These are phyloP conservation scores for Cololabis saira DNA, from an alignment of 2,113 vertebrate species.

Conservation along the genomic window DNA sequence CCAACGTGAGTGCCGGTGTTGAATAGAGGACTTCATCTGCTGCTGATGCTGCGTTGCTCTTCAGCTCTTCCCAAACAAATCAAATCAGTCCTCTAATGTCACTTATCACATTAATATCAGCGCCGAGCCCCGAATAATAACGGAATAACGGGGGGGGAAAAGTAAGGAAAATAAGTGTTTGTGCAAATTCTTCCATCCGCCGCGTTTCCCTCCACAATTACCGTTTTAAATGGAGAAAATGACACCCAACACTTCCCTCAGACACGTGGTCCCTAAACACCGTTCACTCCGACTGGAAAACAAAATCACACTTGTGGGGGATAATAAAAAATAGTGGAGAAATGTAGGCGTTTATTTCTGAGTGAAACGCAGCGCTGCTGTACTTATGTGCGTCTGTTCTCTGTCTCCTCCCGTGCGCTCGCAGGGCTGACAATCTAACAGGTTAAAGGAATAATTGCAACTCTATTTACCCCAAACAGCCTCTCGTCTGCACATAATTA, in stretches of 20 bases:
- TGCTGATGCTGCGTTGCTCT: constrained; percentile 50
- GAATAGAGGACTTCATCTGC: constrained; percentile 52
- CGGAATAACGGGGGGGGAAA: background rate
- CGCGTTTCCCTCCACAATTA: constrained; percentile 9
- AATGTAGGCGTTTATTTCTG: constrained; percentile 21
- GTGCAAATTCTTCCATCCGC: constrained; percentile 21
- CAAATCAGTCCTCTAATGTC: constrained; percentile 52
- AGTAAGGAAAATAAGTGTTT: constrained; percentile 16
- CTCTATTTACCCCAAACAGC: constrained; percentile 79
- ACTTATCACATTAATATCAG: constrained; percentile 29
- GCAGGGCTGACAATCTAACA: constrained; percentile 71
- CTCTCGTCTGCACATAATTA: constrained; percentile 75
- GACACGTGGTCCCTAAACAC: constrained; percentile 14
- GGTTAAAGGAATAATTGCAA: constrained; percentile 83
- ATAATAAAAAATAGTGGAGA: constrained; percentile 26
- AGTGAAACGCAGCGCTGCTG: constrained; percentile 27
- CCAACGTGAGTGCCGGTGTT: constrained; percentile 24
- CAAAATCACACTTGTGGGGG: constrained; percentile 34
- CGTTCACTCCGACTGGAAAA: constrained; percentile 16
- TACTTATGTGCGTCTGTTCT: constrained; percentile 56
- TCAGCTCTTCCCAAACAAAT: constrained; percentile 21
- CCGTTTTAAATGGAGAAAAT: constrained; percentile 14
- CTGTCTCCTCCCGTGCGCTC: constrained; percentile 59
- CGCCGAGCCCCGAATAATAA: too few relatives aligned
- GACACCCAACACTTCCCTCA: constrained; percentile 6